Evolutionary conservation across 2,113 vertebrate species (phyloP), one percentile per base, ranked within the genome.

Genomic region (Periophthalmodon schlosseri): DNA sequence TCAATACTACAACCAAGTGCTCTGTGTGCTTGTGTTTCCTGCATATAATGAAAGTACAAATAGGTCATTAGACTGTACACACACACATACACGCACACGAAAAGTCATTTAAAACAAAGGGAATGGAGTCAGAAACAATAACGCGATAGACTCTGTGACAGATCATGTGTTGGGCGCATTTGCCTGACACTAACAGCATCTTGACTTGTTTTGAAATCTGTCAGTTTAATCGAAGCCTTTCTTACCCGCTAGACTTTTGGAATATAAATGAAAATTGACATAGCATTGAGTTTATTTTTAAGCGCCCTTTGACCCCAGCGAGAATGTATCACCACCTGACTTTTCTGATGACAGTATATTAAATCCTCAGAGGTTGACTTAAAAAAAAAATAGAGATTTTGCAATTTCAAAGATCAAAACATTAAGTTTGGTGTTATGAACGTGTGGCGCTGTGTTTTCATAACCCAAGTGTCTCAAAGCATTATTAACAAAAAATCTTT

Each of bases 361-460:
- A 86, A 88, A 90, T 91, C 82, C 80, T 73, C 78, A 75, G 74
- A 85, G 91, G 75, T 34, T 86, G 90, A 82, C 86, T 84, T 81
- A 82, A 73, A 85, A 83, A 88, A 88, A 80, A 68, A 80, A 68
- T 44, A 60, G 28, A 77, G 69, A 84, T 73, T 74, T 77, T 77
- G 71, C 83, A 88, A 89, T 88, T 89, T 90, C 86, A 88, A 87
- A 92, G 87, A 88, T 93, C 91, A 93, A 94, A 91, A 93, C 85
- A 86, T 88, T 81, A 90, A 87, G 87, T 86, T 82, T 84, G 86
- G 84, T 75, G 83, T 72, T 83, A 69, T 86, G 87, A 89, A 87
- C 91, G 88, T 87, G 89, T 84, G 84, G 78, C 79, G 86, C 89
- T 90, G 88, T 90, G 86, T 89, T 91, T 91, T 93, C 85, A 90